Base-by-base conservation (phyloP, 2,113 vertebrate genomes). In the Vulpes ferrilata region DNA sequence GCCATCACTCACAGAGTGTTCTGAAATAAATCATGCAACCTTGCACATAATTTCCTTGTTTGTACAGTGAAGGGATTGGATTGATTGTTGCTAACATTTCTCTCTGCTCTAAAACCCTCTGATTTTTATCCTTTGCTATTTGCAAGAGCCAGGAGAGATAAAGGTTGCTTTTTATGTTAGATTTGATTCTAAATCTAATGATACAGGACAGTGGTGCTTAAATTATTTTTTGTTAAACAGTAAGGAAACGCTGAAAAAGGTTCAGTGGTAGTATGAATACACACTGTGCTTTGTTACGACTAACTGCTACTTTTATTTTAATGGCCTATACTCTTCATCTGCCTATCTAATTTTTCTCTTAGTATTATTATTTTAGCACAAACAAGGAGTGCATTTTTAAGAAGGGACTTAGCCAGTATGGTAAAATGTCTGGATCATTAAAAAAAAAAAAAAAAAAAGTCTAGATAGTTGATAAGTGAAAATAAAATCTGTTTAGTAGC, bases 121-220 rank as follows among this genome's bases (percentile, higher is more conserved):
- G 22, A 57, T n/a, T 96, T 88, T 76, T 90, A 67, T 65, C 48
- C 67, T 97, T 94, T 91, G 81, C 53, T 91, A 9, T 90, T 74
- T 83, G 22, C 27, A 84, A 91, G 60, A 97, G 88, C 48, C 48
- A 79, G 67, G 76, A 88, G 9, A 82, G 51, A 90, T 22, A 51
- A 81, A 81, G 62, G 2, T 83, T 84, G 71, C 60, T 38, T 94
- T 83, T 91, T 88, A 78, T 64, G 67, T 94, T 91, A 88, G 76
- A 88, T 84, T 92, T 74, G 12, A 38, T 88, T 95, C 59, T 90
- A 51, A 90, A 67, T 95, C 57, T 67, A 74, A 80, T 90, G 43
- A 62, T 79, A 17, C 0, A 64, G n/a, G 76, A 79, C 17, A 78
- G 16, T 15, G 2, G 17, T 91, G 15, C 35, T 91, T 88, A 57